A percentile compares a stretch with the other conserved stretches of the same genome.
phyloP scores from a whole-genome alignment of 2,113 vertebrate genomes.

The Heptranchias perlo region DNA sequence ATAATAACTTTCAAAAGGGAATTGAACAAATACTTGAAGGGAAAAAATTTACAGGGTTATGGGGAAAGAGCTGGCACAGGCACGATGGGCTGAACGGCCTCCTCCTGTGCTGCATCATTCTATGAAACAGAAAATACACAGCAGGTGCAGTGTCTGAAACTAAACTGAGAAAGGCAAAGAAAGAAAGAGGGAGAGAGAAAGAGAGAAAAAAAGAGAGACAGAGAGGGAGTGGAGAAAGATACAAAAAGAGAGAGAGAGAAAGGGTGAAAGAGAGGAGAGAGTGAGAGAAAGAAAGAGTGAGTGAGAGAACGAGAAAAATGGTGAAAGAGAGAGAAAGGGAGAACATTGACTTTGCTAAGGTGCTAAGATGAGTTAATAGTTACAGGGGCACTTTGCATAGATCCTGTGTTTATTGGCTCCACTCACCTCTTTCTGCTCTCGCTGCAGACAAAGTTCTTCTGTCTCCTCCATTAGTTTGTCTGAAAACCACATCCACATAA shows the following conservation, averaged over 20 bases:
- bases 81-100: no score
- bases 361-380: not conserved
- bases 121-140: not conserved
- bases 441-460: conserved; percentile 83
- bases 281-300: not conserved
- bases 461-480: conserved; percentile 98
- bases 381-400: not conserved
- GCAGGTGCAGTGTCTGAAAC: not conserved
- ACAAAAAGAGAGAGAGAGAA: not conserved
- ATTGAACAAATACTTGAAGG: no score
- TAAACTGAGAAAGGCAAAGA: not conserved
- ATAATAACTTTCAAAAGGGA: no score
- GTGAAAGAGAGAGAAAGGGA: not conserved
- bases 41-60: no score
- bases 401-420: not conserved
- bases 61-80: no score
- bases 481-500: conserved; percentile 51
- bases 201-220: no score
- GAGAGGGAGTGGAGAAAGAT: no score
- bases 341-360: not conserved
- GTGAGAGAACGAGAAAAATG: not conserved
- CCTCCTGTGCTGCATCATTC: no score
- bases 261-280: not conserved
- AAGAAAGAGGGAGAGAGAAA: not conserved
- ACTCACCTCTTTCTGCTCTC: conserved; percentile 83